Base-by-base conservation (phyloP, 2,888 invertebrate species). In the Lithophane ornitopus region DNA sequence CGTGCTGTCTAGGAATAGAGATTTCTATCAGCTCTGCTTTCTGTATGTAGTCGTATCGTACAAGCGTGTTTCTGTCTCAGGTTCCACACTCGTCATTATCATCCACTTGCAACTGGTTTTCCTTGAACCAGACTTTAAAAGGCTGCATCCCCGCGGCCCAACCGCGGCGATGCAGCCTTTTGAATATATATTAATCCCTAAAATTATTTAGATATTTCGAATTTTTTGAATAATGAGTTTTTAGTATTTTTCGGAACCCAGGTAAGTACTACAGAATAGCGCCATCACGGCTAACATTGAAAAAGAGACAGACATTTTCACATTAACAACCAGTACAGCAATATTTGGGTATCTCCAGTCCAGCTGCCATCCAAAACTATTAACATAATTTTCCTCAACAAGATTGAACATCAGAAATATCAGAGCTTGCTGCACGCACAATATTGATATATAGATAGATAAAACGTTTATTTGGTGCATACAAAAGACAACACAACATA, bases 321-420 rank as follows among this genome's bases (percentile, higher is more conserved):
- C 52, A 49, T 34, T 16, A 16, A 34, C 9, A 28, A 66, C 44
- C 19, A 26, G 9, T 44, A 28, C 44, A 52, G 54, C 28, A 66
- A 66, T 66, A 49, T 66, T 34, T 66, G 22, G 22, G 16, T 19
- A 49, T 49, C 28, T 49, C 8, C 2, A 49, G 12, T 16, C 26
- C 16, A 11, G 3, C 11, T 16, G 1, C 28, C n/a, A 58, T 14
- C 39, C 19, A 34, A 54, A 19, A 12, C 14, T 28, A 49, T 49
- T 16, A 58, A 44, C 22, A 61, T n/a, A 54, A 11, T 62, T 58
- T 46, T 34, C 4, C n/a, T n/a, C 1, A n/a, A 28, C 28, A 68
- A 76, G 39, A 77, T 77, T 68, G 77, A 68, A 68, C 9, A 52
- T 16, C 11, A 58, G 44, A 59, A 61, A 66, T 56, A 34, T 61